Base-by-base conservation (phyloP, 2,888 invertebrate species). In the Amphipyra berbera region DNA sequence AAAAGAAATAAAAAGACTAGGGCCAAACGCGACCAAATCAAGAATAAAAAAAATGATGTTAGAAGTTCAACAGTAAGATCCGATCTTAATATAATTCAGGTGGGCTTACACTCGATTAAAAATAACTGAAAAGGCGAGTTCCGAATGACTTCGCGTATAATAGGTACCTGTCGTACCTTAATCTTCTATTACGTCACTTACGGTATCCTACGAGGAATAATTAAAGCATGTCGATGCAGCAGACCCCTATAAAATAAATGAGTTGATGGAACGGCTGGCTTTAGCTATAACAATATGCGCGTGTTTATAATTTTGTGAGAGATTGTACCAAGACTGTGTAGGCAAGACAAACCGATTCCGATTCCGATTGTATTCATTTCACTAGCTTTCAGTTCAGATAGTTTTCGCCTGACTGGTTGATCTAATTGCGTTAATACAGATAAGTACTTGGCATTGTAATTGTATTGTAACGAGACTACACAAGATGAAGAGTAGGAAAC, bases 401-500 rank as follows among this genome's bases (percentile, higher is more conserved):
- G 63, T 78, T 73, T 70, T 62, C 73, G 68, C 60, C 59, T 76
- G 78, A 80, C 76, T 81, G 77, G 61, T 54, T 78, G 66, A 76
- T 79, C 69, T 81, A 78, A 82, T 87, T 79, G 74, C 60, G 66
- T 81, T 82, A 80, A 80, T 77, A 74, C 78, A 65, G 73, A 80
- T 79, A 79, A 79, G 78, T 75, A 80, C 77, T 82, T 73, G 70
- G 61, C 73, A 69, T 73, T 76, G 68, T 79, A 77, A 84, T 81
- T 84, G 82, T 82, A 82, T 79, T 77, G 79, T 83, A 79, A 79
- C 61, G 61, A 70, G 40, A 41, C 77, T 77, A 74, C 75, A 73
- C 72, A 76, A 77, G 76, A 85, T 79, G 81, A 81, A 83, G 86
- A 84, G 71, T 80, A 71, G 70, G 47, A 73, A 76, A 87, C 89